Conservation (phyloP, 92 coral and sea anemone species). For the Pocillopora grandis region DNA sequence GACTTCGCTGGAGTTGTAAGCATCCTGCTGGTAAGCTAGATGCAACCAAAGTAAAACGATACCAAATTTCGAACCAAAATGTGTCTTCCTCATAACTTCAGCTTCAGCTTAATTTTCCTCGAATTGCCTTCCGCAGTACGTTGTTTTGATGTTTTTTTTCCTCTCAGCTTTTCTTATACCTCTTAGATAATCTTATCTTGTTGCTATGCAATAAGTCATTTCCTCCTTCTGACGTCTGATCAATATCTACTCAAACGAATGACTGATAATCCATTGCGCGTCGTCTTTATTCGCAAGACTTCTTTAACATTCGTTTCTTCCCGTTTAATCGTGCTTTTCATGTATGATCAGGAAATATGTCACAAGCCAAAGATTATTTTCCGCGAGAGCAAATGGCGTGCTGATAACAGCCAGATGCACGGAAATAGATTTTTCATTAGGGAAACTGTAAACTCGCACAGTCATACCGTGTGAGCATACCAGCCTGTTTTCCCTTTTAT, state of each 20-base stretch:
- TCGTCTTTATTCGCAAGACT: neutral
- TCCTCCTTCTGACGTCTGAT: conserved; percentile 26
- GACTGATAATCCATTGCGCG: neutral
- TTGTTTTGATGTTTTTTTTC: neutral
- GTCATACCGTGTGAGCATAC: neutral
- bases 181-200: neutral
- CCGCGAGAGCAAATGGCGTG: conserved; percentile 9
- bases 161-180: neutral
- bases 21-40: neutral
- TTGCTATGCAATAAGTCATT: conserved; percentile 19
- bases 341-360: neutral
- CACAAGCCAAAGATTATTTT: neutral
- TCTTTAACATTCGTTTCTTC: neutral
- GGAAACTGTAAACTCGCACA: neutral
- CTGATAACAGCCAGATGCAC: neutral
- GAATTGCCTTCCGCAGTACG: neutral
- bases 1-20: conserved; percentile 16
- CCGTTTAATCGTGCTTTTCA: neutral
- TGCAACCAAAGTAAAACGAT: neutral
- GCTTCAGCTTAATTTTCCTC: neutral
- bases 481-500: conserved; percentile 8
- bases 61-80: neutral
- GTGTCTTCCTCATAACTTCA: neutral
- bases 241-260: neutral
- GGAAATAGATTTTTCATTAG: neutral